Evolutionary conservation across 2,113 vertebrate genomes (phyloP), one percentile per base, ranked within the genome.

Genomic region (Desmodus rotundus): DNA sequence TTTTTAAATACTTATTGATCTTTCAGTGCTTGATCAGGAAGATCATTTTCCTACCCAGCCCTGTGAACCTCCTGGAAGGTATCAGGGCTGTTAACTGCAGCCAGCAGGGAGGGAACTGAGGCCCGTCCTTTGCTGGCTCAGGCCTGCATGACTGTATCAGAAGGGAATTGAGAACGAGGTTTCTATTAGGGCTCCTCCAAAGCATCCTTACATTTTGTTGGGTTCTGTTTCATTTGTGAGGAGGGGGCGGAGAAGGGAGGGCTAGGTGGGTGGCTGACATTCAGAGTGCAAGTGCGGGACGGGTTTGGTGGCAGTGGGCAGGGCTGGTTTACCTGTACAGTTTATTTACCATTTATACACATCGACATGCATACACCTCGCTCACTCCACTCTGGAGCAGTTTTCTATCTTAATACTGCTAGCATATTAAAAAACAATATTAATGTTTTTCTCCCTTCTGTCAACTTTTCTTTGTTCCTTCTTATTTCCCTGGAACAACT

Each of bases 1-100:
- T 81, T 87, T 85, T 33, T 68, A 50, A 87, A 70, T 97, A 70
- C 70, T 94, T 95, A 98, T 98, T 98, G 98, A 98, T 98, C 97
- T 97, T 96, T 98, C 95, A 63, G 10, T 82, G 74, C 93, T 97
- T 96, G 87, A 98, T 98, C 43, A 96, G 87, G 91, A 98, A 96
- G 65, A 96, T 74, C 54, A 70, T 17, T 26, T 78, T 85, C 92
- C 67, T 58, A 89, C 65, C 10, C 1, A 20, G 78, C 38, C 47
- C 45, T 10, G 17, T 9, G 77, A 94, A 76, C 82, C 86, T 89
- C 83, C 72, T 54, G 50, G 73, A 90, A 85, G n/a, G 26, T 67
- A 31, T 78, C 6, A 14, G 36, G 43, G 1, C 84, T 47, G 45
- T 31, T 80, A 63, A 1, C n/a, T 8, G 15, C 31, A 38, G 7